Base-by-base conservation (phyloP, 2,113 vertebrate species). In the Mirounga angustirostris region DNA sequence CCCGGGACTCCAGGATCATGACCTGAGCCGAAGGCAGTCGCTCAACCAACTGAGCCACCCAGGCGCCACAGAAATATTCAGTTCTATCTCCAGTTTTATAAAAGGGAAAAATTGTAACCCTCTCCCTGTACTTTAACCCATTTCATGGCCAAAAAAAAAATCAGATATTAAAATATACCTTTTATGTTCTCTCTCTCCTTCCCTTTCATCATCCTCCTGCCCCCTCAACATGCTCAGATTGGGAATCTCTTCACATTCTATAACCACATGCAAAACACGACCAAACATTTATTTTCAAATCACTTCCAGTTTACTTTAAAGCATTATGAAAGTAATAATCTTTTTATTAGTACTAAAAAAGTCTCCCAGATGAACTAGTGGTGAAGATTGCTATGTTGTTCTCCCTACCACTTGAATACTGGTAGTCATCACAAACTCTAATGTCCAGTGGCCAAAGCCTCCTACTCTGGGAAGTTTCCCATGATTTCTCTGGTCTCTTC, bases 261-360 rank as follows among this genome's bases (percentile, higher is more conserved):
- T 73, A 54, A 78, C 4, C 33, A 67, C 22, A 82, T 54, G 81
- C 5, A 89, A 92, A 95, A 54, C 4, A 73, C 13, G 30, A 30
- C 69, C 16, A 46, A 50, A 40, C 14, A 65, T 63, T 65, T 94
- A 59, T 69, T 91, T 91, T 52, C 22, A 95, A 71, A 78, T 79
- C 30, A 7, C 79, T 58, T 69, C 22, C 50, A 65, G 46, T 11
- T 85, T 46, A 69, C 15, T 76, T 85, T 73, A 65, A 92, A 91
- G 26, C 1, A n/a, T 65, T 36, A 46, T 71, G 18, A 76, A 94
- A 84, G 43, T 15, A 36, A 56, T 74, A 74, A 89, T n/a, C 18
- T 93, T 30, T 73, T 73, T 80, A 65, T 90, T 43, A 89, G 11
- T 56, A 58, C 1, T 78, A 52, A 26, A 85, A 71, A 92, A 52